phyloP scores from a whole-genome alignment of 2,888 invertebrate species.

The Tanaodytes sp. region DNA sequence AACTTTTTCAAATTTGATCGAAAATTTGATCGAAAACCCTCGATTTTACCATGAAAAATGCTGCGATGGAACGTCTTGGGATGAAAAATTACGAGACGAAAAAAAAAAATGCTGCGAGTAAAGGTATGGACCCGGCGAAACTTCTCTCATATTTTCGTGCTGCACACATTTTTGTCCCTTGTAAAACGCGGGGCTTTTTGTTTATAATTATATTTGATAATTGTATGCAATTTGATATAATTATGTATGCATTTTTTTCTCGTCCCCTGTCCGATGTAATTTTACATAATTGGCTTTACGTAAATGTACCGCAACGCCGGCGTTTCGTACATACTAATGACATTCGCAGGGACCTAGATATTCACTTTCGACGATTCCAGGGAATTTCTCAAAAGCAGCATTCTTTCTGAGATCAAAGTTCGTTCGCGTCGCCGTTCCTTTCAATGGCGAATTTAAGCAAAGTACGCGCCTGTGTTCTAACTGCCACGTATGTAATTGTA shows the following conservation, averaged over 20 bases:
- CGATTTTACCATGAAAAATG: too few relatives aligned
- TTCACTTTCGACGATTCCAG: constrained; percentile 31
- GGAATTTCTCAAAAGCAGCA: not conserved
- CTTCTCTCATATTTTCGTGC: constrained; percentile 34
- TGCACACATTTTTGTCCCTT: constrained; percentile 19
- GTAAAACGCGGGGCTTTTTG: constrained; percentile 29
- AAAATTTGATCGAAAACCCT: too few relatives aligned
- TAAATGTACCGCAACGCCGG: constrained; percentile 39
- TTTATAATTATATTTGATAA: constrained; percentile 48
- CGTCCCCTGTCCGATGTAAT: constrained; percentile 39
- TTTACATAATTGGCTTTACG: constrained; percentile 51
- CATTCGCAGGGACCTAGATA: constrained; percentile 33
- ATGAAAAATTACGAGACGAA: too few relatives aligned
- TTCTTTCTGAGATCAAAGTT: constrained; percentile 35
- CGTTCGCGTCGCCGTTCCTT: not conserved
- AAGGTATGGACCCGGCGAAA: too few relatives aligned
- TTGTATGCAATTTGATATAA: constrained; percentile 52
- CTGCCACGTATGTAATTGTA: too few relatives aligned
- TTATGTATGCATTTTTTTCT: constrained; percentile 43
- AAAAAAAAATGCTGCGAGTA: too few relatives aligned
- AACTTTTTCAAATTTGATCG: too few relatives aligned
- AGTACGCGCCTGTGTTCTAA: too few relatives aligned
- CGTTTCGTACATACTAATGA: constrained; percentile 43
- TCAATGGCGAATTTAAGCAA: too few relatives aligned
- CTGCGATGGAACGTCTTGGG: too few relatives aligned